Percentiles rank a stretch among this genome's conserved stretches.
These are phyloP conservation scores for Didymodactylos carnosus DNA, from an alignment of 2,888 invertebrate genomes.

Conservation along the genomic window DNA sequence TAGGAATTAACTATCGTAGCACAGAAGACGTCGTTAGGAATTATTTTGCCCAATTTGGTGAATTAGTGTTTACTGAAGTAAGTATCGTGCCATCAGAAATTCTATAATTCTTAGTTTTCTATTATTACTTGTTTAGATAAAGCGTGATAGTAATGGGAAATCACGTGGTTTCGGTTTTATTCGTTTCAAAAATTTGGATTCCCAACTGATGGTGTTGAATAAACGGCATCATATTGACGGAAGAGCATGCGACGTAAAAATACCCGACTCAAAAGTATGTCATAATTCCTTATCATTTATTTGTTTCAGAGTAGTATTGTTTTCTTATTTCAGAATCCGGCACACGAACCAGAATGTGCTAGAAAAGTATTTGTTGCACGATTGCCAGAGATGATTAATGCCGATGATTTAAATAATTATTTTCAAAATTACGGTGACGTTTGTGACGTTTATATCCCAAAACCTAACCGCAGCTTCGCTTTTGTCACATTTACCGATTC, in stretches of 20 bases:
- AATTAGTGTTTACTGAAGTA: slow-evolving; percentile 28
- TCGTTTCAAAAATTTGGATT: slow-evolving; percentile 77
- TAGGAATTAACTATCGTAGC: slow-evolving; percentile 91
- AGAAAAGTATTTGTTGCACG: slow-evolving; percentile 85
- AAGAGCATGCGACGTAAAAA: slow-evolving; percentile 91
- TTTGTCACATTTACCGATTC: slow-evolving; percentile 57
- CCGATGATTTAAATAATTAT: slow-evolving; percentile 65
- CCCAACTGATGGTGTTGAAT: slow-evolving; percentile 77
- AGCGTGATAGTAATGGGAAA: slow-evolving; percentile 72
- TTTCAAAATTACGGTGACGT: slow-evolving; percentile 67
- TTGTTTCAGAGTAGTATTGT: not conserved
- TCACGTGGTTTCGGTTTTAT: slow-evolving; percentile 98
- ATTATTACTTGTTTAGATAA: slow-evolving; percentile 42
- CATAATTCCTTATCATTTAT: too few species aligned
- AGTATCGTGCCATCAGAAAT: not conserved
- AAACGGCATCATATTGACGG: slow-evolving; percentile 89
- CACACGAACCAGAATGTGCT: slow-evolving; percentile 58
- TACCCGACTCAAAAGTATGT: slow-evolving; percentile 74
- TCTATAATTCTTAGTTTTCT: not conserved
- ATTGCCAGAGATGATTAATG: slow-evolving; percentile 25
- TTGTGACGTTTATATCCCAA: slow-evolving; percentile 85
- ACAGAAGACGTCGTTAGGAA: slow-evolving; percentile 79
- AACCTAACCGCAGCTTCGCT: slow-evolving; percentile 51
- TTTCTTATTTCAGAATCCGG: not conserved
- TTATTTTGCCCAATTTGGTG: slow-evolving; percentile 91